These are phyloP conservation scores for Amorpha juglandis DNA, from an alignment of 2,888 invertebrate genomes.

Conservation along the genomic window DNA sequence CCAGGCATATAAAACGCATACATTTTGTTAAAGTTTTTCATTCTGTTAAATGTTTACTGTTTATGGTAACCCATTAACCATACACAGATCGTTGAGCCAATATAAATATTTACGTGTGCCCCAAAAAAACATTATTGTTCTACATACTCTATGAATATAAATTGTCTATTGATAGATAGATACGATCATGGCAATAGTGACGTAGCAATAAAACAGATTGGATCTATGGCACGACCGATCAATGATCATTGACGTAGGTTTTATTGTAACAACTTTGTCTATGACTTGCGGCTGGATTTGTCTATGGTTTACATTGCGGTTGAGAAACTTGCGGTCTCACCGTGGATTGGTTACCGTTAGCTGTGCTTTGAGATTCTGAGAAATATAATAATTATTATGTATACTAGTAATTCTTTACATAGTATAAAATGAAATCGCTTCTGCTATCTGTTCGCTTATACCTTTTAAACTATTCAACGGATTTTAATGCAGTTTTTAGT, in stretches of 20 bases:
- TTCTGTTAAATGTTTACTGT: too few relatives aligned
- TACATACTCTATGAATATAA: not conserved
- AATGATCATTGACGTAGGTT: slow-evolving; percentile 16
- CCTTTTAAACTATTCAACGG: too few relatives aligned
- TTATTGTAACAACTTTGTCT: slow-evolving; percentile 1
- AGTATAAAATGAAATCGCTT: too few relatives aligned
- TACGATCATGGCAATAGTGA: not conserved
- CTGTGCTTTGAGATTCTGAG: not conserved
- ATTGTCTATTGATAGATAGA: slow-evolving; percentile 16
- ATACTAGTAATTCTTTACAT: too few relatives aligned
- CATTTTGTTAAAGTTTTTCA: too few relatives aligned
- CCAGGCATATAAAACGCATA: too few relatives aligned
- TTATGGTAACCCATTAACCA: too few relatives aligned
- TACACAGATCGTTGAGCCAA: not conserved
- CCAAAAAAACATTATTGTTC: slow-evolving; percentile 7
- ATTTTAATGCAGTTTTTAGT: too few relatives aligned
- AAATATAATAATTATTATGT: not conserved
- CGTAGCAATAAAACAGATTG: not conserved
- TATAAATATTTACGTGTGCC: not conserved
- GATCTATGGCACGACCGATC: slow-evolving; percentile 18
- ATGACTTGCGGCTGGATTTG: not conserved
- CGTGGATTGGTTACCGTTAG: not conserved
- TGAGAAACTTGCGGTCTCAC: not conserved
- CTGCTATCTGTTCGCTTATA: too few relatives aligned
- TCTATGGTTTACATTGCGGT: not conserved